Evolutionary conservation across 1,140 invertebrate genomes (phyloP).

Genomic region (Penaeus vannamei): DNA sequence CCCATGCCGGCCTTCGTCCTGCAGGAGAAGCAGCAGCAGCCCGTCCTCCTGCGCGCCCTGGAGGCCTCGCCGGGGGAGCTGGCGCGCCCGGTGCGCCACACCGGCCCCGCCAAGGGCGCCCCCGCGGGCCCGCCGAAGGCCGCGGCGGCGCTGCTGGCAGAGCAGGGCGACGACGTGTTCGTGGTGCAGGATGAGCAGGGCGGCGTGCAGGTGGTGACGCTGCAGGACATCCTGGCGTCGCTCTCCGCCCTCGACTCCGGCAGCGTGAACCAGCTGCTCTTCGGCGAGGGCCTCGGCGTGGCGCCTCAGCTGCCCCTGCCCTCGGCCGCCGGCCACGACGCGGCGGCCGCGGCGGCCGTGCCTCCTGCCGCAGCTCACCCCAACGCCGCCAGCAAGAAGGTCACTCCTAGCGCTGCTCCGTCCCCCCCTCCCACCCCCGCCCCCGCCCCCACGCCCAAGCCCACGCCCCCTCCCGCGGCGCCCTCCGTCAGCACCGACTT

Average conservation of each 20-base stretch:
- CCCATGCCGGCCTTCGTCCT: not conserved
- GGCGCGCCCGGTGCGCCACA: conserved; percentile 23
- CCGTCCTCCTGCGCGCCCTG: not conserved
- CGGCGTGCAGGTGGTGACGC: conserved; percentile 18
- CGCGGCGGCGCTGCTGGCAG: not conserved
- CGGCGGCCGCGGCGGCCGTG: not conserved
- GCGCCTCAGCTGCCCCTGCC: not conserved
- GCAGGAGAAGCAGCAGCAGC: not conserved
- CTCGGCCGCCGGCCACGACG: not conserved
- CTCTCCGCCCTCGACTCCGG: not conserved
- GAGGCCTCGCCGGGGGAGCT: not conserved
- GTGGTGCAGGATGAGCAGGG: conserved; percentile 47
- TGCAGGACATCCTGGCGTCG: conserved; percentile 38
- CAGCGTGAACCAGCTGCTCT: conserved; percentile 36
- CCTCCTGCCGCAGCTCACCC: not conserved
- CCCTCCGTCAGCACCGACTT: not conserved
- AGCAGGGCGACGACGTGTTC: conserved; percentile 15
- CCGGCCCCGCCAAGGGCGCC: not conserved
- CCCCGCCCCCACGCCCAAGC: not conserved
- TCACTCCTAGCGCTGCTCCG: no score
- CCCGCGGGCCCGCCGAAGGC: not conserved
- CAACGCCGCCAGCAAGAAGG: not conserved
- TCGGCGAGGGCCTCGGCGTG: not conserved
- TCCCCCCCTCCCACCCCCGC: not conserved
- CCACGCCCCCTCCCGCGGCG: not conserved